Evolutionary conservation across 2,888 invertebrate genomes (phyloP).

Genomic region (Axea sp.): DNA sequence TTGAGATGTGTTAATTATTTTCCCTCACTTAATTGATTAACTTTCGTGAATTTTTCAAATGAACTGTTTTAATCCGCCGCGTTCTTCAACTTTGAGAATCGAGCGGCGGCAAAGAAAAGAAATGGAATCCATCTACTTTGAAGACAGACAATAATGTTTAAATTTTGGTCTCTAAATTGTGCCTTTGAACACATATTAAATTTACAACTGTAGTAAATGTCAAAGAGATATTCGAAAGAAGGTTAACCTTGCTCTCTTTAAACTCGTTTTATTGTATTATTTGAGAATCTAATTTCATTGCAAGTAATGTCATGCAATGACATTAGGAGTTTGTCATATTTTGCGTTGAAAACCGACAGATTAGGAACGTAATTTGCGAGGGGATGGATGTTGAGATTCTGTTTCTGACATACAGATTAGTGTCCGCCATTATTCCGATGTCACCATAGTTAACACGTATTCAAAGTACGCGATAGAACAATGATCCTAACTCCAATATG

Average conservation of each 20-base stretch:
- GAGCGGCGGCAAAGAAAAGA: no score
- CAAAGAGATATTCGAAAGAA: constrained; percentile 4
- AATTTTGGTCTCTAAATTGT: not conserved
- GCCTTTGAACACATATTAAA: constrained; percentile 7
- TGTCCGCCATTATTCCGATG: constrained; percentile 79
- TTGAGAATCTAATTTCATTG: constrained; percentile 41
- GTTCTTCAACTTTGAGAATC: no score
- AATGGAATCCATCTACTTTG: no score
- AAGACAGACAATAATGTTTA: no score
- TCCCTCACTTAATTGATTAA: no score
- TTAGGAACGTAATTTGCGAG: constrained; percentile 71
- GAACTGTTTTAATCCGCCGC: no score
- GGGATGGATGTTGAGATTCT: constrained; percentile 70
- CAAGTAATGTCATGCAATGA: constrained; percentile 54
- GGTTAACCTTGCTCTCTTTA: constrained; percentile 9
- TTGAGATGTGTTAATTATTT: no score
- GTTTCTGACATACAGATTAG: constrained; percentile 79
- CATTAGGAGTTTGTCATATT: constrained; percentile 77
- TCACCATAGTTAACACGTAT: constrained; percentile 78
- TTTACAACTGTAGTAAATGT: constrained; percentile 1
- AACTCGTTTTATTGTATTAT: constrained; percentile 39
- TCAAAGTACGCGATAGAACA: constrained; percentile 69
- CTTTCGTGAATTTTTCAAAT: no score
- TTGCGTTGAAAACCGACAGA: constrained; percentile 77
- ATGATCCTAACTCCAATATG: constrained; percentile 47